Percentiles rank a stretch among this genome's conserved stretches.
Conservation (phyloP, 1,140 invertebrate genomes). For the Eumeta japonica region DNA sequence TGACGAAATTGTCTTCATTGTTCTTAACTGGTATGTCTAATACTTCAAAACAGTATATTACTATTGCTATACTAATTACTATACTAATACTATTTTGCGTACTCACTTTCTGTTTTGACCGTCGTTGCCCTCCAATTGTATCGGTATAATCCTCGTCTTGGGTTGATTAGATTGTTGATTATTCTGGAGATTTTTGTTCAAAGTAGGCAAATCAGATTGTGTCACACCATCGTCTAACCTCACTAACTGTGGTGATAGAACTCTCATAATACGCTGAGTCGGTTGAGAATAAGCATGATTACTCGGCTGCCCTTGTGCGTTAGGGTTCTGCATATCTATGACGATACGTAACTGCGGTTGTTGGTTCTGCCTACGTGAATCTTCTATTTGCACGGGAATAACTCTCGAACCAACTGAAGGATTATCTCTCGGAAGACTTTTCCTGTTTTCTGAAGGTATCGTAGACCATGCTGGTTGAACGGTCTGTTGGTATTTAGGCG, state of each 20-base stretch:
- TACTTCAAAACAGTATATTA: too few species aligned
- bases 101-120: constrained; percentile 43
- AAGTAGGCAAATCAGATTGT: constrained; percentile 34
- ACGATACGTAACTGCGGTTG: constrained; percentile 47
- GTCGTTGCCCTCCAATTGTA: constrained; percentile 49
- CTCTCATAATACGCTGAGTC: constrained; percentile 51
- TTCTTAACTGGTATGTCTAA: too few species aligned
- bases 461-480: constrained; percentile 48
- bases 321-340: constrained; percentile 44
- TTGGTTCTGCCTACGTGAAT: constrained; percentile 34
- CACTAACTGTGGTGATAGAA: constrained; percentile 49
- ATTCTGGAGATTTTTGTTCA: constrained; percentile 33
- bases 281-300: constrained; percentile 34
- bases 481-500: constrained; percentile 40
- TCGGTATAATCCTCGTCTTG: constrained; percentile 57
- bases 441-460: constrained; percentile 45
- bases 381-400: constrained; percentile 56
- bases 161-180: constrained; percentile 34
- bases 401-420: constrained; percentile 27
- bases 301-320: constrained; percentile 18
- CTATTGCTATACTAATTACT: too few species aligned
- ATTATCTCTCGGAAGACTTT: constrained; percentile 43
- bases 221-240: constrained; percentile 35
- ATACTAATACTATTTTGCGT: neutral
- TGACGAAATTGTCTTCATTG: too few species aligned